Evolutionary conservation across 2,113 vertebrate genomes (phyloP).

Genomic region (Orientallactaga bullata): DNA sequence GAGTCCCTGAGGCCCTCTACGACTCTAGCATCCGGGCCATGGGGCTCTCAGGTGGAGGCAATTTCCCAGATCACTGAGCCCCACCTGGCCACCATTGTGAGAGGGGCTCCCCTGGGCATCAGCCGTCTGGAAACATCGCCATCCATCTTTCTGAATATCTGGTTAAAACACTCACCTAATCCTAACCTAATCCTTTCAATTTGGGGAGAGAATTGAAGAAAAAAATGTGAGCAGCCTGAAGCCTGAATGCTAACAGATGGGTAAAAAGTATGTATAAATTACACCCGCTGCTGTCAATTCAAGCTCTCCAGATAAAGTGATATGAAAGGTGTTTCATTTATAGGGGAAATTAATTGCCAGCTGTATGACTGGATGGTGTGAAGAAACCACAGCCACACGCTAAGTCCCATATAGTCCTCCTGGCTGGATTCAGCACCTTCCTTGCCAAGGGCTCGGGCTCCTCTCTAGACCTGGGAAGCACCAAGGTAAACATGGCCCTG

Average conservation of each 20-base stretch:
- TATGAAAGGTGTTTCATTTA: constrained; percentile 87
- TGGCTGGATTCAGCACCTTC: constrained; percentile 60
- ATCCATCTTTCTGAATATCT: constrained; percentile 86
- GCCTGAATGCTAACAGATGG: constrained; percentile 84
- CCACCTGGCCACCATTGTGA: constrained; percentile 58
- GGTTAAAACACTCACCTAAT: constrained; percentile 86
- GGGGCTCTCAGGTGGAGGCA: constrained; percentile 75
- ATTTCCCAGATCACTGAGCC: constrained; percentile 82
- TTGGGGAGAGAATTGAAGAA: constrained; percentile 84
- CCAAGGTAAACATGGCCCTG: constrained; percentile 41
- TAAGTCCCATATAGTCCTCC: constrained; percentile 73
- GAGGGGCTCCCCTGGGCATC: constrained; percentile 70
- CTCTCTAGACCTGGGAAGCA: constrained; percentile 24
- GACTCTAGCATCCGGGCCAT: constrained; percentile 26
- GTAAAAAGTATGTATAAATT: constrained; percentile 84
- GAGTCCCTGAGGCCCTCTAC: constrained; percentile 49
- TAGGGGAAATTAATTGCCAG: constrained; percentile 86
- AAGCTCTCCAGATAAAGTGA: constrained; percentile 85
- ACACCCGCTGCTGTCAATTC: constrained; percentile 82
- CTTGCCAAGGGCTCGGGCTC: constrained; percentile 54
- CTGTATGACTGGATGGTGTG: constrained; percentile 80
- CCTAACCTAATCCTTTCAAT: constrained; percentile 86
- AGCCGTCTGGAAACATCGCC: constrained; percentile 81
- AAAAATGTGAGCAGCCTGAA: constrained; percentile 64
- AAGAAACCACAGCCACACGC: constrained; percentile 82